These are phyloP conservation scores for Halcyon chelicuti DNA, from an alignment of 2,797 vertebrate species.

Conservation along the genomic window DNA sequence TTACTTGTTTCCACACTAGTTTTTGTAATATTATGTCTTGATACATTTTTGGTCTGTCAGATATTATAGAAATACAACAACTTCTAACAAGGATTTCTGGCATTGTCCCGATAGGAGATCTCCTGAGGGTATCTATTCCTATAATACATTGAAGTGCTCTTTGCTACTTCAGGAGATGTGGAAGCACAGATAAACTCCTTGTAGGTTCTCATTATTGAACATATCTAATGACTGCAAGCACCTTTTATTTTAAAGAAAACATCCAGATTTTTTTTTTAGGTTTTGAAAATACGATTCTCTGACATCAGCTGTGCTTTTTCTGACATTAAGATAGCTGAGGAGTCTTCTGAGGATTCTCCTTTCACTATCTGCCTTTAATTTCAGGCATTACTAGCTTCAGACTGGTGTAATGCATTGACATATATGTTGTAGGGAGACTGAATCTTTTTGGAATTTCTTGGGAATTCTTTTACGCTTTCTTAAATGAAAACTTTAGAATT, in stretches of 20 bases:
- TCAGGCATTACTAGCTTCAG: not conserved
- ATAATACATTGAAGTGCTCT: not conserved
- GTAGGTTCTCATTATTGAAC: not conserved
- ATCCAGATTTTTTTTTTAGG: not conserved
- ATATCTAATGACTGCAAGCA: not conserved
- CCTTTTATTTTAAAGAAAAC: not conserved
- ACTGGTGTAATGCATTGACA: not conserved
- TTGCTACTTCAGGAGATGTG: not conserved
- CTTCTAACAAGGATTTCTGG: not conserved
- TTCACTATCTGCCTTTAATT: not conserved
- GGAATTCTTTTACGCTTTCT: not conserved
- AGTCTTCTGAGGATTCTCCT: not conserved
- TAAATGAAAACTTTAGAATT: not conserved
- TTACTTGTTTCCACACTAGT: not conserved
- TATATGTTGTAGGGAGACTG: not conserved
- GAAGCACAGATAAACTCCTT: not conserved
- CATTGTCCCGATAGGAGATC: not conserved
- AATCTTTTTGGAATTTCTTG: not conserved
- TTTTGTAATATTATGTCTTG: not conserved
- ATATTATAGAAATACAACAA: not conserved
- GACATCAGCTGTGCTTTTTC: not conserved
- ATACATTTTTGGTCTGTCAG: not conserved
- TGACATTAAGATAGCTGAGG: rapidly evolving
- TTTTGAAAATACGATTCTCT: not conserved
- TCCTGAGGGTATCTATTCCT: not conserved